Percentiles rank a stretch among this genome's conserved stretches.
Conservation (phyloP, 2,888 invertebrate genomes). For the Loripinus fragilis region DNA sequence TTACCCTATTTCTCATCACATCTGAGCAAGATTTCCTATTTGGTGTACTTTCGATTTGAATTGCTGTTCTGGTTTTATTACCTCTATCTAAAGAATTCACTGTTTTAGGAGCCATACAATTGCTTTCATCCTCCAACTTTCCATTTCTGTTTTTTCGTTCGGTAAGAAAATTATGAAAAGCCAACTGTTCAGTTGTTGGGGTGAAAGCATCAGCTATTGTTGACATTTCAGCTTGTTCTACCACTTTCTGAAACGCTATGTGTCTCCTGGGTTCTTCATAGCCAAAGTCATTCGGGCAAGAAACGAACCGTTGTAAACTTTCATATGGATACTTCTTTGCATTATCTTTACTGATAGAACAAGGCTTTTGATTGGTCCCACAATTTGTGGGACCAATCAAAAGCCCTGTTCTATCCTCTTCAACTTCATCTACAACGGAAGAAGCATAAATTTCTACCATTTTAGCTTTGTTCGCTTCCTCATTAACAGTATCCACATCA, state of each 20-base stretch:
- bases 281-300: conserved; percentile 28
- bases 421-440: not conserved
- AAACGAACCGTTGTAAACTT: conserved; percentile 25
- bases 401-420: too few species aligned
- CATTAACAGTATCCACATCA: not conserved
- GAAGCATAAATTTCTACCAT: conserved; percentile 10
- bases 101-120: not conserved
- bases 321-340: conserved; percentile 16
- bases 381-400: not conserved
- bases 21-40: not conserved
- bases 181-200: conserved; percentile 23
- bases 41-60: not conserved
- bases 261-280: conserved; percentile 18
- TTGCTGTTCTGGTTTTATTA: not conserved
- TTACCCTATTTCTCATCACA: not conserved
- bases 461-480: not conserved
- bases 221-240: conserved; percentile 14
- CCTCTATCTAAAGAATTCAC: conserved; percentile 6
- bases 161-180: not conserved
- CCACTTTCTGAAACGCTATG: not conserved
- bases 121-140: not conserved
- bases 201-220: conserved; percentile 40
- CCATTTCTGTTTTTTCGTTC: not conserved
- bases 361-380: not conserved
- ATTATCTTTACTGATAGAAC: not conserved